Evolutionary conservation across 2,888 invertebrate species (phyloP).

Genomic region (Brassicogethes aeneus): DNA sequence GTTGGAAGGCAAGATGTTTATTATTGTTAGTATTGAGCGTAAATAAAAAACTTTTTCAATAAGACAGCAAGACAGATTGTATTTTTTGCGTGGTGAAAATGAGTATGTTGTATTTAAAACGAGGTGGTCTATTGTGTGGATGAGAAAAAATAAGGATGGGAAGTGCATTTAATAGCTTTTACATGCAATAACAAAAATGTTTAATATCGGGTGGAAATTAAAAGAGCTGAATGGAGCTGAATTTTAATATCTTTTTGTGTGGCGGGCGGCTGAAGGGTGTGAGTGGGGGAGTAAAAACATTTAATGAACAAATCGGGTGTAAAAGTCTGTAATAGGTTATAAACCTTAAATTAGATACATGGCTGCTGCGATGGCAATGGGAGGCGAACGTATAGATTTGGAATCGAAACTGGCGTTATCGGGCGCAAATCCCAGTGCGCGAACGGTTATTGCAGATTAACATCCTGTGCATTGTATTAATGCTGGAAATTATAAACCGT

Average conservation of each 20-base stretch:
- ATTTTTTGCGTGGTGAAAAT: too few species aligned
- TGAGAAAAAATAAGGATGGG: too few species aligned
- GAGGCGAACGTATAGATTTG: constrained; percentile 9
- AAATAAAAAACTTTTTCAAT: too few species aligned
- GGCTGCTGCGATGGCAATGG: constrained; percentile 6
- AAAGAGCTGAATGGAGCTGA: too few species aligned
- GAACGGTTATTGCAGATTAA: constrained; percentile 43
- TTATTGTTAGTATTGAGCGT: too few species aligned
- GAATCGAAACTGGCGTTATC: constrained; percentile 31
- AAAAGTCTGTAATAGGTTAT: constrained; percentile 22
- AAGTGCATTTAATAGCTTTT: too few species aligned
- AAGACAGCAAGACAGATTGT: too few species aligned
- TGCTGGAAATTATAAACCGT: constrained; percentile 42
- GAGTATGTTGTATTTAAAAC: too few species aligned
- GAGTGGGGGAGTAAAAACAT: background rate
- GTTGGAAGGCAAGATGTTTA: too few species aligned
- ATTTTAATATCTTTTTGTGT: background rate
- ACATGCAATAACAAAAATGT: too few species aligned
- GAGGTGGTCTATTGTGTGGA: too few species aligned
- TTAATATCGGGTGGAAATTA: too few species aligned
- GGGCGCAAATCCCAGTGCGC: constrained; percentile 35
- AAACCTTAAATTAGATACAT: constrained; percentile 34
- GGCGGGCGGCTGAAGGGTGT: background rate
- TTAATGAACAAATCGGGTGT: constrained; percentile 1
- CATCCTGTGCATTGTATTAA: constrained; percentile 43